These are phyloP conservation scores for Pocillopora verrucosa DNA, from an alignment of 64 coral and sea anemone genomes.

Conservation along the genomic window DNA sequence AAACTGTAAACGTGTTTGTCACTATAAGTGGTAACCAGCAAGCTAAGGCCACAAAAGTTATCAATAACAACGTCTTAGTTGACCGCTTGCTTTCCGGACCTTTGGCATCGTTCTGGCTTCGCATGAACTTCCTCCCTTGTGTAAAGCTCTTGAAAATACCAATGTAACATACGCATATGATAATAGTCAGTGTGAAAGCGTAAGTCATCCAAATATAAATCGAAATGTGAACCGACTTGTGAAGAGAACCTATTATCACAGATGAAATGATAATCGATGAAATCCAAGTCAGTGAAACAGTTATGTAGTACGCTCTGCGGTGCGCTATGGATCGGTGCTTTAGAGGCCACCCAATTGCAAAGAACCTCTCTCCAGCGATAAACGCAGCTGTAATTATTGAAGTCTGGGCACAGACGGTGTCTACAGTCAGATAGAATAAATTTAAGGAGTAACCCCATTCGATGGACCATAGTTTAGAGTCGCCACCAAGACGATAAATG, in stretches of 20 bases:
- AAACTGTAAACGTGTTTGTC: constrained; percentile 3
- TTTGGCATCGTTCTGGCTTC: neutral
- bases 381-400: constrained; percentile 42
- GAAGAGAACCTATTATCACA: neutral
- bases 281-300: neutral
- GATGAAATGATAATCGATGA: neutral
- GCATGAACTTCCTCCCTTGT: neutral
- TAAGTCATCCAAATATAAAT: constrained; percentile 16
- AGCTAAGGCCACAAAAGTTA: neutral
- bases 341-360: constrained; percentile 7
- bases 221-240: neutral
- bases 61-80: constrained; percentile 15
- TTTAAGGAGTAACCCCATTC: neutral
- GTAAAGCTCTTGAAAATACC: constrained; percentile 21
- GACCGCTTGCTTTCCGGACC: neutral
- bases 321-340: constrained; percentile 7
- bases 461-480: neutral
- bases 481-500: neutral
- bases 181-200: neutral
- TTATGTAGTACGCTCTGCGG: constrained; percentile 1
- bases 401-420: constrained; percentile 24
- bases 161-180: neutral
- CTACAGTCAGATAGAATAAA: constrained; percentile 1
- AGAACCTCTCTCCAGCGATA: constrained; percentile 33
- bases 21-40: constrained; percentile 19